These are phyloP conservation scores for Leptogaster cylindrica DNA, from an alignment of 2,888 invertebrate genomes.

Conservation along the genomic window DNA sequence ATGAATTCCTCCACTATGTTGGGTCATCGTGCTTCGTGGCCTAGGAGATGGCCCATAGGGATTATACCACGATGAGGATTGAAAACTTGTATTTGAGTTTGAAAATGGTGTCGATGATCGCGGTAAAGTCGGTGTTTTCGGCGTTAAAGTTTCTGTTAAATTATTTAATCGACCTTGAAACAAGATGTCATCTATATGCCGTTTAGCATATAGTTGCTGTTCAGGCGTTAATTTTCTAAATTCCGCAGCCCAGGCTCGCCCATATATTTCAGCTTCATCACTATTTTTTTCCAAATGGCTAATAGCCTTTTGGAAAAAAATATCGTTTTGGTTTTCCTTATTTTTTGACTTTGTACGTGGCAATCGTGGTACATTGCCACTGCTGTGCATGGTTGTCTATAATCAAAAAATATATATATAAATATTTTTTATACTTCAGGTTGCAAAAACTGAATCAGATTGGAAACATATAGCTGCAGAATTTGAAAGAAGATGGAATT, in stretches of 20 bases:
- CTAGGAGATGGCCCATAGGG: no score
- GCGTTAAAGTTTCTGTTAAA: background rate
- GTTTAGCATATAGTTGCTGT: constrained; percentile 48
- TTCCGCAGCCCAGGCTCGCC: constrained; percentile 45
- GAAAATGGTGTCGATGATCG: no score
- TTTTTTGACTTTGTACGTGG: background rate
- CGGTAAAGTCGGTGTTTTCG: background rate
- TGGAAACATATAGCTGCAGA: constrained; percentile 32
- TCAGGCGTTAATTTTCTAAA: constrained; percentile 42
- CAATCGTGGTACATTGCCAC: constrained; percentile 23
- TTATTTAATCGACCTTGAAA: constrained; percentile 45
- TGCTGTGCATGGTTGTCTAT: no score
- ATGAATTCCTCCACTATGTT: no score
- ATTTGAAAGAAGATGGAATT: constrained; percentile 40
- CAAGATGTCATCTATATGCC: constrained; percentile 48
- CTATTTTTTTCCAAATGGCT: background rate
- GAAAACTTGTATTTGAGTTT: no score
- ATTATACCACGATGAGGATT: no score
- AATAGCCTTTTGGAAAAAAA: background rate
- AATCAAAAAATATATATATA: no score
- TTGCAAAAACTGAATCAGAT: no score
- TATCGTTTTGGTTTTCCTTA: background rate
- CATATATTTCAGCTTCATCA: constrained; percentile 45
- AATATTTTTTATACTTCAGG: no score
- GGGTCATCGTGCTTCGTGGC: no score